Evolutionary conservation across 30 jellyfish, hydroid and myxozoan species (phyloP), one percentile per base, ranked within the genome.

Genomic region (Nemopilema nomurai): DNA sequence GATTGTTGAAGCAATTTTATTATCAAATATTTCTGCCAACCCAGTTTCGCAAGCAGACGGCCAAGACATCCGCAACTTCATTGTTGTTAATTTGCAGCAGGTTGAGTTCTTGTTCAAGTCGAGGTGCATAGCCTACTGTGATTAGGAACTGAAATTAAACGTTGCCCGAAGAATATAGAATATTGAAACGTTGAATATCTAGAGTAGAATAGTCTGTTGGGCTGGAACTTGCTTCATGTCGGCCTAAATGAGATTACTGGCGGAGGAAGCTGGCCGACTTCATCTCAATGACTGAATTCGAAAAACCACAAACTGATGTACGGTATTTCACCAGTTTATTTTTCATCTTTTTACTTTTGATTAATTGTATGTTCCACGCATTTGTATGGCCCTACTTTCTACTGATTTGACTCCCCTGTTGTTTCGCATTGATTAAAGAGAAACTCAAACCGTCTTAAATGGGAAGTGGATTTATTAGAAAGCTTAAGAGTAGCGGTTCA

Each of bases 1-100:
- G 50, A 83, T 83, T 83, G 91, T 83, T 33, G 26, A 8, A 1
- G 53, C 67, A 28, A 51, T 83, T 83, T 72, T 29, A 62, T 72
- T 69, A 52, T 71, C 80, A 83, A 83, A 83, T 63, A 83, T 50
- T 64, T 13, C 77, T 13, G 67, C 67, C 33, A 62, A 76, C 26
- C 4, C 19, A 67, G 52, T 67, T 29, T 1, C 50, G 23, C 17
- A 67, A 23, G 76, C 18, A 67, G 23, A 32, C 33, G 21, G 50
- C 23, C 23, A 17, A 3, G 33, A 4, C 76, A 26, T n/a, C 24
- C 22, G 18, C 62, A 21, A 30, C n/a, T 21, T 50, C 17, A 74
- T 9, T 74, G 32, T 18, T 68, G 26, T 17, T 33, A 31, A 41
- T 27, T 1, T 20, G 32, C 16, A 71, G 82, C 82, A 71, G 82